A percentile compares a stretch with the other conserved stretches of the same genome.
phyloP scores from a whole-genome alignment of 2,888 invertebrate species.

The Tanytarsus gracilentus region DNA sequence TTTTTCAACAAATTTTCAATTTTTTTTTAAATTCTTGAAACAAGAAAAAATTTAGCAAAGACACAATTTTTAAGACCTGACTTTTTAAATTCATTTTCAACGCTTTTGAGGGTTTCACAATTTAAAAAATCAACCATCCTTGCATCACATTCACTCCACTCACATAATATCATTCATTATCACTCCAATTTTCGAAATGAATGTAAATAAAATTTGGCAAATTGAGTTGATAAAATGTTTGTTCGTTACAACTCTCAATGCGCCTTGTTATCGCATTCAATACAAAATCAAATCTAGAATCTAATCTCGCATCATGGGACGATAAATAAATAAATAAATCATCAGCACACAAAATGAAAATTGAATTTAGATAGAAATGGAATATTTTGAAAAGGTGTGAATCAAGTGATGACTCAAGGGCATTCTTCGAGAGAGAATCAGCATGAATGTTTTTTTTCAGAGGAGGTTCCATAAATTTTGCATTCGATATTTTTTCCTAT shows the following conservation, averaged over 20 bases:
- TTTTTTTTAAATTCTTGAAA: too few relatives aligned
- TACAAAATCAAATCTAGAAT: neutral
- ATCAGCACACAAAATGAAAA: too few relatives aligned
- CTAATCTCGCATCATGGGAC: conserved; percentile 9
- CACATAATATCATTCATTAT: neutral
- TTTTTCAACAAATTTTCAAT: too few relatives aligned
- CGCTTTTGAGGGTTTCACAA: too few relatives aligned
- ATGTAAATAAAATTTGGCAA: neutral
- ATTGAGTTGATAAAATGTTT: neutral
- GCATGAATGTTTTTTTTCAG: neutral
- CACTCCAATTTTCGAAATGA: neutral
- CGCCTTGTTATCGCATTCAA: too few relatives aligned
- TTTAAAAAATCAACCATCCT: too few relatives aligned
- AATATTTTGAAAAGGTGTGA: conserved; percentile 12
- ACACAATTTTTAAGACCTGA: too few relatives aligned
- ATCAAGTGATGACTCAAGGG: neutral
- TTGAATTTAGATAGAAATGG: neutral
- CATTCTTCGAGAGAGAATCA: neutral
- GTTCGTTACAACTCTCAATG: too few relatives aligned
- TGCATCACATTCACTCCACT: too few relatives aligned
- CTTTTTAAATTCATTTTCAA: too few relatives aligned
- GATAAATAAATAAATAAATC: neutral
- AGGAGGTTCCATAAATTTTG: neutral
- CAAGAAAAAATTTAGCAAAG: too few relatives aligned
- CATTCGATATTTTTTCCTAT: neutral